A percentile compares a stretch with the other conserved stretches of the same genome.
These are phyloP conservation scores for Bufotes viridis DNA, from an alignment of 2,797 vertebrate species.

Conservation along the genomic window DNA sequence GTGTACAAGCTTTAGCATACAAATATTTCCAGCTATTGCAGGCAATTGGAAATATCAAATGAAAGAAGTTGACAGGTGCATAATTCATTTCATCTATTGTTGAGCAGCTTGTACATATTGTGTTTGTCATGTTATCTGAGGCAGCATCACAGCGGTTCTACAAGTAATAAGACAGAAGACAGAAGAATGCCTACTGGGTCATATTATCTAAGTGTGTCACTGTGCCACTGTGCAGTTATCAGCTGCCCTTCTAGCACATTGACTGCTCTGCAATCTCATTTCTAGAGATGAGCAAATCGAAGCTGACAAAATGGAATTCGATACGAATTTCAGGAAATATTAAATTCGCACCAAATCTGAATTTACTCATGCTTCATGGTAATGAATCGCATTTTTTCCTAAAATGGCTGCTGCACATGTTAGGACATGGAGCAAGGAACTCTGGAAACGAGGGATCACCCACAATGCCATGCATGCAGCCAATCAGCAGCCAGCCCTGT, in stretches of 20 bases:
- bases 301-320: too few species aligned
- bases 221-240: constrained; percentile 52
- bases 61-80: constrained; percentile 42
- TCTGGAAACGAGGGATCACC: too few species aligned
- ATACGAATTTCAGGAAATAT: too few species aligned
- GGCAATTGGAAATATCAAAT: constrained; percentile 52
- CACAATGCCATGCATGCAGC: too few species aligned
- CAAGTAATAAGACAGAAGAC: constrained; percentile 42
- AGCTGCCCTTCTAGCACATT: constrained; percentile 46
- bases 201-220: constrained; percentile 55
- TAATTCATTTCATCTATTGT: constrained; percentile 48
- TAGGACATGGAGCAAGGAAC: too few species aligned
- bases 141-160: constrained; percentile 48
- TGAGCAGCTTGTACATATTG: constrained; percentile 42
- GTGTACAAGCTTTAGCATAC: neutral
- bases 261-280: constrained; percentile 46
- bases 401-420: too few species aligned
- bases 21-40: constrained; percentile 11
- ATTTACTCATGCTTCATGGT: too few species aligned
- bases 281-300: neutral
- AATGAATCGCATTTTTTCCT: too few species aligned
- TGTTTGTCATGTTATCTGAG: constrained; percentile 47
- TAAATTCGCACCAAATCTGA: too few species aligned
- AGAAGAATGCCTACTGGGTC: constrained; percentile 53
- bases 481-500: too few species aligned